Conservation (phyloP, 2,888 invertebrate genomes). For the Pogonocherus hispidulus region DNA sequence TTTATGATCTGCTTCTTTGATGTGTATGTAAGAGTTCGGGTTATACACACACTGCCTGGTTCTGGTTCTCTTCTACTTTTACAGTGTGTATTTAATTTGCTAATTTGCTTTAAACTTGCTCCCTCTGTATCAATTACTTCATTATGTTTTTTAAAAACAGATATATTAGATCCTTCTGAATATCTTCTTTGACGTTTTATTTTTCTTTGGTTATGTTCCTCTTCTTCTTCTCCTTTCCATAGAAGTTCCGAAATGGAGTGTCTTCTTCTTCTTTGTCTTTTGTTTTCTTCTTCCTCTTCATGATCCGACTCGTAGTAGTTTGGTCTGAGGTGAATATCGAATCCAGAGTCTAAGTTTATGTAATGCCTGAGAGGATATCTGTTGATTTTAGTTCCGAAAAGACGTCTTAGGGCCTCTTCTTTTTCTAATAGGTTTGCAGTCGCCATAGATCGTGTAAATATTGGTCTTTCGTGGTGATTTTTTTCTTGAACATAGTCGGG, state of each 20-base stretch:
- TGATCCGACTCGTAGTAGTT: constrained; percentile 13
- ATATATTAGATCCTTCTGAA: background rate
- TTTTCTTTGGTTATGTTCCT: background rate
- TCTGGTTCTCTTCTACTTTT: background rate
- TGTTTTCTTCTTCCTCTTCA: background rate
- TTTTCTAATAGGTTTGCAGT: background rate
- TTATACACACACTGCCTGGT: background rate
- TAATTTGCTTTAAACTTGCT: background rate
- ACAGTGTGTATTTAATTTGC: no score
- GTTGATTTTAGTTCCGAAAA: background rate
- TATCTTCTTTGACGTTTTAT: background rate
- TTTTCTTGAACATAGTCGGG: background rate
- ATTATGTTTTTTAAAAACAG: background rate
- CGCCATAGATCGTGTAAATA: background rate
- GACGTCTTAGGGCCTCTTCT: background rate
- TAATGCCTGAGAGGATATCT: constrained; percentile 6
- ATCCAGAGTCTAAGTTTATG: background rate
- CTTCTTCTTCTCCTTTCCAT: background rate
- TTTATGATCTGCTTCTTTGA: background rate
- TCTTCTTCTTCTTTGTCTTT: background rate
- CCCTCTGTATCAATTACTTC: background rate
- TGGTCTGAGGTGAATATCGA: background rate
- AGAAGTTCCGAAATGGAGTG: background rate
- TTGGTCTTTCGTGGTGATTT: background rate
- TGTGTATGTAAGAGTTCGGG: background rate